Conservation (phyloP, 2,888 invertebrate species). For the Spodoptera littoralis region DNA sequence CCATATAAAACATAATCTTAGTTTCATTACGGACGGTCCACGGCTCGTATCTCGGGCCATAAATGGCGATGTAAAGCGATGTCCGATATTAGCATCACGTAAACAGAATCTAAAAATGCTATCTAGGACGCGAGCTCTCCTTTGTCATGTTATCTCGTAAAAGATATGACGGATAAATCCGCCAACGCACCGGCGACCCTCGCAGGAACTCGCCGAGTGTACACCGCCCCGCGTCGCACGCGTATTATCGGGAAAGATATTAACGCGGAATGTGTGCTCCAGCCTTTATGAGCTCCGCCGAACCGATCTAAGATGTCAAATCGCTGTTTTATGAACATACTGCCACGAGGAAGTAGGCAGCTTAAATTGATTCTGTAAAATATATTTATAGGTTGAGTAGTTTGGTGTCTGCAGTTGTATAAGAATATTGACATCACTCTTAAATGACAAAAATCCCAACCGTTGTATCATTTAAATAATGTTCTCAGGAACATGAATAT, state of each 20-base stretch:
- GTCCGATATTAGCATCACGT: slow-evolving; percentile 43
- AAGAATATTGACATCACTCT: too few relatives aligned
- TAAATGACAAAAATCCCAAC: too few relatives aligned
- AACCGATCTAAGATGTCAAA: slow-evolving; percentile 17
- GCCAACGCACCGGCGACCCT: slow-evolving; percentile 9
- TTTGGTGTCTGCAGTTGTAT: too few relatives aligned
- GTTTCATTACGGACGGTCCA: slow-evolving; percentile 11
- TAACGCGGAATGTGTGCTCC: slow-evolving; percentile 37
- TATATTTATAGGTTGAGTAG: too few relatives aligned
- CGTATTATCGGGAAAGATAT: slow-evolving; percentile 48
- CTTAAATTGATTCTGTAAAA: not conserved
- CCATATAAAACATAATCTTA: not conserved
- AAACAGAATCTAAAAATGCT: slow-evolving; percentile 46
- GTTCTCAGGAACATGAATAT: not conserved
- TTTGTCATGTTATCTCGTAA: slow-evolving; percentile 38
- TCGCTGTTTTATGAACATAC: slow-evolving; percentile 29
- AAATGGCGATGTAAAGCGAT: slow-evolving; percentile 34
- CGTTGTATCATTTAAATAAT: not conserved
- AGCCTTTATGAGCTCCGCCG: slow-evolving; percentile 25
- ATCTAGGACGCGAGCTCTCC: slow-evolving; percentile 17
- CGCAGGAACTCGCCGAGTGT: slow-evolving; percentile 16
- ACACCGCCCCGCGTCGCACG: too few relatives aligned
- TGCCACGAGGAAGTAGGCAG: not conserved
- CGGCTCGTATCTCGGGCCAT: slow-evolving; percentile 16
- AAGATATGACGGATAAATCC: slow-evolving; percentile 40